A percentile compares a stretch with the other conserved stretches of the same genome.
These are phyloP conservation scores for Morone saxatilis DNA, from an alignment of 2,113 vertebrate genomes.

Conservation along the genomic window DNA sequence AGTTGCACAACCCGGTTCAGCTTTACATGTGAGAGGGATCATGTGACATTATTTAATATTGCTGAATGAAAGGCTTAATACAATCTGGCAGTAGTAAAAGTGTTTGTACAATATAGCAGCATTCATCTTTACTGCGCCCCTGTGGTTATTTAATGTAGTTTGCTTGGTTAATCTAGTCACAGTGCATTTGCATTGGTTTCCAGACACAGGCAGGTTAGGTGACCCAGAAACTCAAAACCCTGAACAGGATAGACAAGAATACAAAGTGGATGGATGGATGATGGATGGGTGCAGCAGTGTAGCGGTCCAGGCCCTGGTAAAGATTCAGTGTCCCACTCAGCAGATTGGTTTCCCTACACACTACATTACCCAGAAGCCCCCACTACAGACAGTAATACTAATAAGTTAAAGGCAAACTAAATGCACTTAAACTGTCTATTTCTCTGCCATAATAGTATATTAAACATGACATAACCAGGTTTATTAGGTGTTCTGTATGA, in stretches of 20 bases:
- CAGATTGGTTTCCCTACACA: neutral
- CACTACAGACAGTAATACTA: neutral
- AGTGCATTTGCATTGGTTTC: neutral
- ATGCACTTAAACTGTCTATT: neutral
- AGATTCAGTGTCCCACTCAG: neutral
- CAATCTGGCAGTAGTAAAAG: neutral
- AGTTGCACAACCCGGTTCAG: constrained; percentile 48
- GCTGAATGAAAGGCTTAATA: neutral
- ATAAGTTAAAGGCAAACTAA: neutral
- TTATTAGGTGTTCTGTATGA: neutral
- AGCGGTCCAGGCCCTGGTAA: neutral
- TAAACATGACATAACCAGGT: neutral
- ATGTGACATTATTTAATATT: constrained; percentile 25
- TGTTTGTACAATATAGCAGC: neutral
- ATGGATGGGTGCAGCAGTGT: neutral
- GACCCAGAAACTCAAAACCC: neutral
- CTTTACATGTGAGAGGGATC: constrained; percentile 1
- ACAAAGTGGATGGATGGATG: neutral
- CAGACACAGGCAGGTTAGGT: neutral
- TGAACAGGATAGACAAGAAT: neutral
- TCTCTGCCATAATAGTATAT: neutral
- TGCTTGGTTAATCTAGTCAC: neutral
- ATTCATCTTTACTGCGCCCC: neutral
- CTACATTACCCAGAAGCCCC: constrained; percentile 23
- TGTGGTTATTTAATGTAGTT: neutral